phyloP scores from a whole-genome alignment of 1,140 invertebrate genomes.

The Pachypeltis micranthus region DNA sequence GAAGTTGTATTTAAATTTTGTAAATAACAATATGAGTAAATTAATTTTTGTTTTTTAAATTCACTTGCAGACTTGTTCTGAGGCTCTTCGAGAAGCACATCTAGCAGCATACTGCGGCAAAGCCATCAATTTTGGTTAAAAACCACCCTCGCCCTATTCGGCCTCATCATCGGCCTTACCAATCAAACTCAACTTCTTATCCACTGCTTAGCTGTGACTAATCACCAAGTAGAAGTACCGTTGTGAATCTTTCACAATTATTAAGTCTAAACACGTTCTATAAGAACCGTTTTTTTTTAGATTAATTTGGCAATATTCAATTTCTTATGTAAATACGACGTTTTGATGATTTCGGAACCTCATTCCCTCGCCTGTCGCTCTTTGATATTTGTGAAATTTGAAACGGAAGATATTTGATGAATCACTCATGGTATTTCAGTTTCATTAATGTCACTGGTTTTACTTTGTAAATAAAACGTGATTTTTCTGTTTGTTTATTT shows the following conservation, averaged over 20 bases:
- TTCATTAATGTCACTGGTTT: neutral
- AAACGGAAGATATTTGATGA: too few species aligned
- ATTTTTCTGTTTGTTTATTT: neutral
- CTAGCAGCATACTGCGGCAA: conserved; percentile 91
- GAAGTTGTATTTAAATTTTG: neutral
- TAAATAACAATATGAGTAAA: neutral
- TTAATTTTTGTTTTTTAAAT: conserved; percentile 25
- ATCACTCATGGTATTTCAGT: neutral
- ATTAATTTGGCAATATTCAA: neutral
- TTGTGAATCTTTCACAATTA: neutral
- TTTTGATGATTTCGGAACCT: neutral
- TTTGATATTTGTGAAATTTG: too few species aligned
- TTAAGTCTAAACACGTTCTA: neutral
- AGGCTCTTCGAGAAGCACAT: conserved; percentile 95
- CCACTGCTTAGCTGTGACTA: neutral
- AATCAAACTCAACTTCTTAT: neutral
- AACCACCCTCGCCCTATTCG: neutral
- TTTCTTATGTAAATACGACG: neutral
- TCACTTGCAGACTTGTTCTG: conserved; percentile 77
- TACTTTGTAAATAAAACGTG: neutral
- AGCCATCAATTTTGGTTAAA: conserved; percentile 78
- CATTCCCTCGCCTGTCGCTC: too few species aligned
- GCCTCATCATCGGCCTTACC: neutral
- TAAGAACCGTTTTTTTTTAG: neutral
- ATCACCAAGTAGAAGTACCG: too few species aligned